Evolutionary conservation across 2,797 vertebrate genomes (phyloP).

Genomic region (Gymnodraco acuticeps): DNA sequence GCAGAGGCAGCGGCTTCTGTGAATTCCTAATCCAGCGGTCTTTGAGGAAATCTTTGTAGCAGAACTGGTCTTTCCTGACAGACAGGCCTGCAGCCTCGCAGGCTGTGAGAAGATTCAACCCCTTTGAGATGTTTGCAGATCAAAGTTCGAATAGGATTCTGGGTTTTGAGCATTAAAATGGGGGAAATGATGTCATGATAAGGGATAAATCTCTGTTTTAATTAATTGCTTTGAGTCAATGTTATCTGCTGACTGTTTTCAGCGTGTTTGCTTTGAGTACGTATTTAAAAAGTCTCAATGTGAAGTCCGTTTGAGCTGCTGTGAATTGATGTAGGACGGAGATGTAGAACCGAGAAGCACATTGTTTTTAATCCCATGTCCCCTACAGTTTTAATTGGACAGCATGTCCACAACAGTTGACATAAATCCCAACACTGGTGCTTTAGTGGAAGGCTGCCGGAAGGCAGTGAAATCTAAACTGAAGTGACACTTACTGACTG

Average conservation of each 20-base stretch:
- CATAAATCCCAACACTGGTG: conserved; percentile 65
- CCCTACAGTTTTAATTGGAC: conserved; percentile 77
- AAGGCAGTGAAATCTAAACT: conserved; percentile 80
- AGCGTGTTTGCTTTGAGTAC: conserved; percentile 1
- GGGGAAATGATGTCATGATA: conserved; percentile 18
- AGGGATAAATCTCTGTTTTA: conserved; percentile 4
- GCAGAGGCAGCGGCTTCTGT: conserved; percentile 56
- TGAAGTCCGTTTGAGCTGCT: neutral
- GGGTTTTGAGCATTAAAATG: conserved; percentile 31
- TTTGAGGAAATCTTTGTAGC: conserved; percentile 77
- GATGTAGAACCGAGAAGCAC: conserved; percentile 12
- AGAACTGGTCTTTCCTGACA: conserved; percentile 72
- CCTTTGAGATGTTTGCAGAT: conserved; percentile 59
- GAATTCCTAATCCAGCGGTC: conserved; percentile 76
- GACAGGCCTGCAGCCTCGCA: conserved; percentile 65
- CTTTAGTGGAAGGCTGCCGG: conserved; percentile 62
- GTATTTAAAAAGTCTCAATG: conserved; percentile 30
- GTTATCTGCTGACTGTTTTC: conserved; percentile 1
- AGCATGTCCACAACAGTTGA: conserved; percentile 59
- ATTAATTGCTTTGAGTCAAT: conserved; percentile 4
- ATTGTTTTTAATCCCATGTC: conserved; percentile 60
- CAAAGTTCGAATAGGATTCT: conserved; percentile 50
- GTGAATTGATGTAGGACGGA: conserved; percentile 20
- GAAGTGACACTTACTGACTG: conserved; percentile 83
- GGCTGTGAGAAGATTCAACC: conserved; percentile 72